A percentile compares a stretch with the other conserved stretches of the same genome.
Evolutionary conservation across 2,797 vertebrate species (phyloP).

Genomic region (Brotula barbata): DNA sequence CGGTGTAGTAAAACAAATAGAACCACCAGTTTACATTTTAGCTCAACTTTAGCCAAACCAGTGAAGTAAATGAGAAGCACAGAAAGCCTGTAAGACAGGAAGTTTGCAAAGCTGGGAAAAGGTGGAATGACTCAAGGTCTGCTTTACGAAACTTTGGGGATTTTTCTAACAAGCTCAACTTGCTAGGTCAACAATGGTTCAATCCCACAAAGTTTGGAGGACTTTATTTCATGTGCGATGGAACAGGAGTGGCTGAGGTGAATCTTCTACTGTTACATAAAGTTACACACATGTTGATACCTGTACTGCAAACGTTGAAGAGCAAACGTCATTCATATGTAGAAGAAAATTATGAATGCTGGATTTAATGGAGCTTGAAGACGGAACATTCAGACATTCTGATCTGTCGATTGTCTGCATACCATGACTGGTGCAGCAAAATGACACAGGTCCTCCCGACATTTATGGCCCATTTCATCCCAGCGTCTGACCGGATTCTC

Average conservation of each 20-base stretch:
- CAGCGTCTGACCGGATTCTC: too few relatives aligned
- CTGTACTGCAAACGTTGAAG: too few relatives aligned
- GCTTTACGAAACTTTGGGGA: conserved; percentile 29
- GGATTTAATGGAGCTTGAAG: too few relatives aligned
- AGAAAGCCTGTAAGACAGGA: conserved; percentile 2
- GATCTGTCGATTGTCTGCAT: too few relatives aligned
- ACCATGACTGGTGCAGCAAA: too few relatives aligned
- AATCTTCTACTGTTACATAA: too few relatives aligned
- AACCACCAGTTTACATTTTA: conserved; percentile 24
- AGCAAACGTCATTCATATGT: too few relatives aligned
- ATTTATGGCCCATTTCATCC: too few relatives aligned
- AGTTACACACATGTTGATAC: too few relatives aligned
- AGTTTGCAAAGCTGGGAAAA: conserved; percentile 4
- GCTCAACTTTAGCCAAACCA: conserved; percentile 1
- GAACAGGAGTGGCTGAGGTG: conserved; percentile 1
- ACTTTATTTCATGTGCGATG: conserved; percentile 19
- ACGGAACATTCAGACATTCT: too few relatives aligned
- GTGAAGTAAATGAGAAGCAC: conserved; percentile 26
- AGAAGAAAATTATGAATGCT: too few relatives aligned
- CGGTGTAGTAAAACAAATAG: background rate
- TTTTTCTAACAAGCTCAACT: conserved; percentile 21
- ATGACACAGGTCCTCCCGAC: too few relatives aligned
- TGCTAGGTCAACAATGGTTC: conserved; percentile 17
- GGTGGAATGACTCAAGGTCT: conserved; percentile 16
- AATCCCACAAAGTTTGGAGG: conserved; percentile 17